A percentile compares a stretch with the other conserved stretches of the same genome.
Conservation (phyloP, 2,797 vertebrate genomes). For the Acipenser transmontanus region DNA sequence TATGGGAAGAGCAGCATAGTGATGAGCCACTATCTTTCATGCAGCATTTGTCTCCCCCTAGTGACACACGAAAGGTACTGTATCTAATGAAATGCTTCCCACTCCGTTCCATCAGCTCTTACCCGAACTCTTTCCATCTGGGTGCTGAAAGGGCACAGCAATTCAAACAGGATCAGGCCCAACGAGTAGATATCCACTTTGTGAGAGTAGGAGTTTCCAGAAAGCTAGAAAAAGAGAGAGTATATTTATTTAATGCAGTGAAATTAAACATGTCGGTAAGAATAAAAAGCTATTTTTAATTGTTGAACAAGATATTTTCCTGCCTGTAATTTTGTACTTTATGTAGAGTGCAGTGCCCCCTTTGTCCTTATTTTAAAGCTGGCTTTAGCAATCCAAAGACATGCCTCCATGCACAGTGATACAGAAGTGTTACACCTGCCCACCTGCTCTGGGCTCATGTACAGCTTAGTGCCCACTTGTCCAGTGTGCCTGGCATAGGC, state of each 20-base stretch:
- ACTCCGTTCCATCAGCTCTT: slow-evolving; percentile 28
- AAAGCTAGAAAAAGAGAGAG: slow-evolving; percentile 63
- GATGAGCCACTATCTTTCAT: no score
- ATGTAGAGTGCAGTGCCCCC: no score
- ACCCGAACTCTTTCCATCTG: slow-evolving; percentile 96
- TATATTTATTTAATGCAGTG: not conserved
- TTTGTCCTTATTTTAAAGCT: no score
- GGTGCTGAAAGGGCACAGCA: slow-evolving; percentile 89
- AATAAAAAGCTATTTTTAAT: no score
- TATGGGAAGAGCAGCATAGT: no score
- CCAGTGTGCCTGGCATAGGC: slow-evolving; percentile 89
- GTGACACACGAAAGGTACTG: slow-evolving; percentile 23
- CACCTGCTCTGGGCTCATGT: slow-evolving; percentile 98
- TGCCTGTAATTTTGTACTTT: no score
- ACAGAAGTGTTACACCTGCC: slow-evolving; percentile 20
- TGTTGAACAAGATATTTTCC: no score
- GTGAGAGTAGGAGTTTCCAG: slow-evolving; percentile 91
- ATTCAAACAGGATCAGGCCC: slow-evolving; percentile 93
- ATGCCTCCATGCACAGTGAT: no score
- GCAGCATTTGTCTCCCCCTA: slow-evolving; percentile 30
- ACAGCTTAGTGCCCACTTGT: slow-evolving; percentile 96
- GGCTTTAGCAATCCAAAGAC: no score
- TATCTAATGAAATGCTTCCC: not conserved
- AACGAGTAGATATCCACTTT: slow-evolving; percentile 98
- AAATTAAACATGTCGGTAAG: no score